Percentiles rank a stretch among this genome's conserved stretches.
These are phyloP conservation scores for Drosophila lacteicornis DNA, from an alignment of 1,140 invertebrate genomes.

Conservation along the genomic window DNA sequence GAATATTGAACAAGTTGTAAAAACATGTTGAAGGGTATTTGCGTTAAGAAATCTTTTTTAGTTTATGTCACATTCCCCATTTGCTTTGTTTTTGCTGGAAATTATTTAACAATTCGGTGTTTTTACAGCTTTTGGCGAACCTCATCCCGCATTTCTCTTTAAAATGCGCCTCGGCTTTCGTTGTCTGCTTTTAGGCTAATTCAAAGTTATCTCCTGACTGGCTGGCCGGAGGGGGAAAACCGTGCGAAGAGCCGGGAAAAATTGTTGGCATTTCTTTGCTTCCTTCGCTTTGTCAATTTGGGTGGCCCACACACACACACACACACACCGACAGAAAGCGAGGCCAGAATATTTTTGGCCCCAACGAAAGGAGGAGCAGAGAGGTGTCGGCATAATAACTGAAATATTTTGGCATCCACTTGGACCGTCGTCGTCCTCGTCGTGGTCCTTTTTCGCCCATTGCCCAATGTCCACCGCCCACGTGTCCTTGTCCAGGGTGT, in stretches of 20 bases:
- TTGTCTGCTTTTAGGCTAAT: conserved; percentile 39
- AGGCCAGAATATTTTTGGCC: conserved; percentile 32
- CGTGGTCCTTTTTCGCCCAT: neutral
- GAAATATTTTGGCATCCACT: conserved; percentile 78
- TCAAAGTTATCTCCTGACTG: conserved; percentile 28
- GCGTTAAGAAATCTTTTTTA: neutral
- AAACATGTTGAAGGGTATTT: neutral
- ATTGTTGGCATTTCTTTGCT: conserved; percentile 45
- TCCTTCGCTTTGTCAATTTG: conserved; percentile 43
- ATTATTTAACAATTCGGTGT: conserved; percentile 21
- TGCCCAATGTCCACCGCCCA: neutral
- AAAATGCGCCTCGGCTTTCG: conserved; percentile 1
- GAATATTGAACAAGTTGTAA: too few relatives aligned
- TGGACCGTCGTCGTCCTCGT: conserved; percentile 3
- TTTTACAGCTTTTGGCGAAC: neutral
- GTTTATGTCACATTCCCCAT: neutral
- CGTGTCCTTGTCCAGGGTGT: conserved; percentile 36
- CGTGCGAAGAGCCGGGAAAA: conserved; percentile 15
- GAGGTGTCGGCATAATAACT: conserved; percentile 73
- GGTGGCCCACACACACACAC: conserved; percentile 4
- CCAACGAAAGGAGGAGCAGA: conserved; percentile 20
- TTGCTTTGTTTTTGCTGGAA: neutral
- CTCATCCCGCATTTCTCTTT: conserved; percentile 1
- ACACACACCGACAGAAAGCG: conserved; percentile 11
- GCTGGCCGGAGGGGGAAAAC: neutral